phyloP scores from a whole-genome alignment of 2,888 invertebrate genomes.

The Euzetes globulus region DNA sequence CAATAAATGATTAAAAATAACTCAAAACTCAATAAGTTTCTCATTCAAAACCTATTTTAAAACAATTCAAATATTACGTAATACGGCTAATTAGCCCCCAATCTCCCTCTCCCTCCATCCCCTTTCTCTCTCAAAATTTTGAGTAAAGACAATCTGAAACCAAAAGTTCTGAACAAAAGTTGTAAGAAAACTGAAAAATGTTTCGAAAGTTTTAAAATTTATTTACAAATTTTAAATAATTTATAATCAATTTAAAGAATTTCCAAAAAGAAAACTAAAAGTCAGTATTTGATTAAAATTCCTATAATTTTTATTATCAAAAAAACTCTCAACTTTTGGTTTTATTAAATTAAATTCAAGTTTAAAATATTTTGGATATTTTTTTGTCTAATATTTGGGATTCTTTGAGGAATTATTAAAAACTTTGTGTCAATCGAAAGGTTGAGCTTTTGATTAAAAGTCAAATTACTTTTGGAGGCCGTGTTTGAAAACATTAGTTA shows the following conservation, averaged over 20 bases:
- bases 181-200: background rate
- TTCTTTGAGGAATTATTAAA: background rate
- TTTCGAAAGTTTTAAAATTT: background rate
- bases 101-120: no score
- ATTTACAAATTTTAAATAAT: background rate
- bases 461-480: background rate
- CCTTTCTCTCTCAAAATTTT: no score
- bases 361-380: background rate
- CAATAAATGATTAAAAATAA: no score
- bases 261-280: background rate
- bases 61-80: no score
- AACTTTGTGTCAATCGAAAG: background rate
- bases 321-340: background rate
- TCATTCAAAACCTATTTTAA: no score
- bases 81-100: no score
- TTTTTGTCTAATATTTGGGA: no score
- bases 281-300: background rate
- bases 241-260: background rate
- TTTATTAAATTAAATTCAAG: background rate
- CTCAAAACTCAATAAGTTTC: no score
- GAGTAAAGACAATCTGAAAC: no score
- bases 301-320: background rate
- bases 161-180: no score
- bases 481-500: background rate
- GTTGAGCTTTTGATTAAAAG: background rate